phyloP scores from a whole-genome alignment of 2,888 invertebrate genomes.

The Parapristionchus giblindavisi region DNA sequence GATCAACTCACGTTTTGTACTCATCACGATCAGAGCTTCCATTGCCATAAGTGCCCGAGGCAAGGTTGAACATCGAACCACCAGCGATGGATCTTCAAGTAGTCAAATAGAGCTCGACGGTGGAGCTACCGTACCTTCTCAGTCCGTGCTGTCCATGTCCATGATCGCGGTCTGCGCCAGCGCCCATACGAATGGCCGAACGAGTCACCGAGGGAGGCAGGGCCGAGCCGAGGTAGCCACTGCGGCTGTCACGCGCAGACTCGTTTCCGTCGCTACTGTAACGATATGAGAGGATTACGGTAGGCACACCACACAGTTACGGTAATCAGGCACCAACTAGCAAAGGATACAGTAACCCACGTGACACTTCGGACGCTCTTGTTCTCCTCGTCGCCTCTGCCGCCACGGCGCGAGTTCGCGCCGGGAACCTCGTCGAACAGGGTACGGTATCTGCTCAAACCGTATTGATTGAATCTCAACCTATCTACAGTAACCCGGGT shows the following conservation, averaged over 20 bases:
- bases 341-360: too few species aligned
- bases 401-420: neutral
- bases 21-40: constrained; percentile 23
- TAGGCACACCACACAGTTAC: neutral
- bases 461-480: too few species aligned
- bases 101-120: too few species aligned
- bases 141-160: neutral
- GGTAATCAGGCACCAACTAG: neutral
- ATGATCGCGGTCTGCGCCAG: constrained; percentile 14
- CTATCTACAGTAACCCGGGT: too few species aligned
- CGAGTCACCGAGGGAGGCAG: constrained; percentile 26
- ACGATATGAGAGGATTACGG: neutral
- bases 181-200: constrained; percentile 26
- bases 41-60: constrained; percentile 29
- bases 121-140: neutral
- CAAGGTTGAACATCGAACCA: constrained; percentile 34
- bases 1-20: constrained; percentile 16
- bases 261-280: neutral
- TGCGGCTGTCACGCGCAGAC: neutral
- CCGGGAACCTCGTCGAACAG: constrained; percentile 17
- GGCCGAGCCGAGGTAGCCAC: constrained; percentile 32
- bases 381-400: constrained; percentile 25
- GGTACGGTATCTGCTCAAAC: constrained; percentile 6
- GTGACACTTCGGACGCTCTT: constrained; percentile 27
- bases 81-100: too few species aligned